Evolutionary conservation across 2,113 vertebrate species (phyloP).

Genomic region (Gallinago media): DNA sequence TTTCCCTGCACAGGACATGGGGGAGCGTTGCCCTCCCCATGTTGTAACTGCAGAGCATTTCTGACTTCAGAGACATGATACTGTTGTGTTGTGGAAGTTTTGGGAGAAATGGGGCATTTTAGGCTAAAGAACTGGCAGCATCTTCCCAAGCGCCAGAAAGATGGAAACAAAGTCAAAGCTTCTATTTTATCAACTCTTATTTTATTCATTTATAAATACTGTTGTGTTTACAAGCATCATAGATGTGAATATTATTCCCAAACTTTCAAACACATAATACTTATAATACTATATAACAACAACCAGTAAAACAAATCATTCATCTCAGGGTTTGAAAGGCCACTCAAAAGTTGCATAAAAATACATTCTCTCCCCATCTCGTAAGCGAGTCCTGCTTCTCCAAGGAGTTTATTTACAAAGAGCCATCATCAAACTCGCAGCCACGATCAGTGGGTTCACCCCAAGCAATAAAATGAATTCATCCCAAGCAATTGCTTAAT

Average conservation of each 20-base stretch:
- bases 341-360: conserved; percentile 85
- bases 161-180: conserved; percentile 61
- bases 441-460: conserved; percentile 24
- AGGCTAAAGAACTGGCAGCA: not conserved
- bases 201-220: conserved; percentile 85
- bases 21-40: rapidly evolving
- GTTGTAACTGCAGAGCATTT: rapidly evolving
- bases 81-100: rapidly evolving
- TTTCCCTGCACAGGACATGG: not conserved
- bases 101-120: not conserved
- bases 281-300: conserved; percentile 77
- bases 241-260: conserved; percentile 80
- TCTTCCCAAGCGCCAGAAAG: not conserved
- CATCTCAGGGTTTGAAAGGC: conserved; percentile 81
- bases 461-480: conserved; percentile 50
- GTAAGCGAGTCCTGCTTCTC: conserved; percentile 61
- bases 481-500: conserved; percentile 51
- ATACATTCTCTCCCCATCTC: conserved; percentile 80
- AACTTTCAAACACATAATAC: conserved; percentile 81
- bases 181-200: conserved; percentile 73
- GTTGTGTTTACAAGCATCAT: conserved; percentile 84
- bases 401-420: conserved; percentile 75
- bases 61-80: not conserved
- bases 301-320: conserved; percentile 78
- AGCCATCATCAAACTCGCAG: conserved; percentile 53